phyloP scores from a whole-genome alignment of 2,113 vertebrate species.

The Phaethon lepturus region DNA sequence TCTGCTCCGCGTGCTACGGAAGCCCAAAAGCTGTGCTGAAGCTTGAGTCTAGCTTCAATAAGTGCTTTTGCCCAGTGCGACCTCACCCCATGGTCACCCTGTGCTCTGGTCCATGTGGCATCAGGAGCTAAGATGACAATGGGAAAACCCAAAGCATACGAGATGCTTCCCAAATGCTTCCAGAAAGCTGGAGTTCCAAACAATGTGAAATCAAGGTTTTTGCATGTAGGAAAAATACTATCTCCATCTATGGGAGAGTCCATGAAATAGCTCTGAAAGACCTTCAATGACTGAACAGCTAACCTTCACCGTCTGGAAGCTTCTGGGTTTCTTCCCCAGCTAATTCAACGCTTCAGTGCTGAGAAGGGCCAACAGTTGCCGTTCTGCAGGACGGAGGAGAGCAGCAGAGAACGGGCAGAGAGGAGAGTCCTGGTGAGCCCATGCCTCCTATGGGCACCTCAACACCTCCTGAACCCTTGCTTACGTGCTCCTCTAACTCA shows the following conservation, averaged over 20 bases:
- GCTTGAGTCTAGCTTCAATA: neutral
- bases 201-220: neutral
- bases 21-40: neutral
- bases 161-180: neutral
- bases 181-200: neutral
- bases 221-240: neutral
- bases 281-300: neutral
- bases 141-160: neutral
- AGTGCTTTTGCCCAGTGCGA: neutral
- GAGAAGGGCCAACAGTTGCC: neutral
- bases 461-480: neutral
- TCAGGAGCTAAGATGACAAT: neutral
- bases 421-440: neutral
- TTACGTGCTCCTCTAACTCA: neutral
- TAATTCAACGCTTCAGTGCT: neutral
- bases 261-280: constrained; percentile 10
- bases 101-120: neutral
- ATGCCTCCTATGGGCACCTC: rapidly evolving
- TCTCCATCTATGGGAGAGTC: constrained; percentile 30
- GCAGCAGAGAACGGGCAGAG: neutral
- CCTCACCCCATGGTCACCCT: neutral
- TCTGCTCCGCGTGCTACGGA: rapidly evolving
- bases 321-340: neutral
- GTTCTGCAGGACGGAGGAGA: neutral
- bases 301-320: neutral